Evolutionary conservation across 2,113 vertebrate genomes (phyloP), one percentile per base, ranked within the genome.

Genomic region (Aegotheles bennettii): DNA sequence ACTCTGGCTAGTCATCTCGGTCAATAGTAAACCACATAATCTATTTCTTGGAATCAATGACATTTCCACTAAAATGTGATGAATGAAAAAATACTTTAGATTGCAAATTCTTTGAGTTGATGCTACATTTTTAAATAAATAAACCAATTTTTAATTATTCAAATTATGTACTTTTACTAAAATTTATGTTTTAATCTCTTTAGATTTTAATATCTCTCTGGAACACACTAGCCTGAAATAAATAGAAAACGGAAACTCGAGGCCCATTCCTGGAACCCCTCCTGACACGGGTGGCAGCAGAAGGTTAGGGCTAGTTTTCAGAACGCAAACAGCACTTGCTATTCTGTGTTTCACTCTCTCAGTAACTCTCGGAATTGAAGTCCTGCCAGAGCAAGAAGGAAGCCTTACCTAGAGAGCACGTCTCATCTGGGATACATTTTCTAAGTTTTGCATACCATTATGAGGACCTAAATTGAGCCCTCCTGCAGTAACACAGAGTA

Each of bases 361-460:
- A 42, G 81, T 16, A 82, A 24, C 61, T 88, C 29, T 40, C 33
- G 31, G 21, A 79, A 51, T 11, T 47, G 54, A 76, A 95, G 78
- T 63, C 75, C 63, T 90, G 57, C 50, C 69, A 67, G 79, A 93
- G 50, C 35, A 69, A 83, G 82, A 85, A 82, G 38, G 70, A 94
- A 95, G 59, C 20, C 63, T 68, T 68, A 94, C 35, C 89, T 71
- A 75, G 77, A 87, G 75, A 91, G 63, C 54, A 35, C 1, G 9
- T 40, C 78, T 54, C 92, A 94, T 16, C 63, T 67, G 75, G 87
- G 75, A 83, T 43, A 70, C 3, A 36, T 74, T 93, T 93, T 93
- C 45, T 75, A 89, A 95, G 65, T 79, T 90, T 78, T 87, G 85
- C 87, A 87, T 91, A 67, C 60, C 6, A 80, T 94, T 94, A 95